Conservation (phyloP, 2,888 invertebrate species). For the Alcis repandata region DNA sequence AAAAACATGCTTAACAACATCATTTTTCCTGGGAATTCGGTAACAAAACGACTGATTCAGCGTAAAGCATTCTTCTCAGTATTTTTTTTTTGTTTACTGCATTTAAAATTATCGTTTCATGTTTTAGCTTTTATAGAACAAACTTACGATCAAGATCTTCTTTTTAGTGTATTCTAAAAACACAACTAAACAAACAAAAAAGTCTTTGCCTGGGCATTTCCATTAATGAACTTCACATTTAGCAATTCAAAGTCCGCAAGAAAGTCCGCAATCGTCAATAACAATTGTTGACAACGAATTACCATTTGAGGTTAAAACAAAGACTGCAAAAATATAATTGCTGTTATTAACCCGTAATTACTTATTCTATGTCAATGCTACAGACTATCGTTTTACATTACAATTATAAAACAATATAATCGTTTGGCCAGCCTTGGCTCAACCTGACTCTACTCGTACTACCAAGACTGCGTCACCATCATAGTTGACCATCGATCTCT, state of each 20-base stretch:
- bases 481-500: slow-evolving; percentile 10
- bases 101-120: too few relatives aligned
- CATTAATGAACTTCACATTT: too few relatives aligned
- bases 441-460: background rate
- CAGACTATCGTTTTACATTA: slow-evolving; percentile 4
- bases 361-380: slow-evolving; percentile 7
- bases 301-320: background rate
- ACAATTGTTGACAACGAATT: background rate
- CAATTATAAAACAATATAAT: slow-evolving; percentile 7
- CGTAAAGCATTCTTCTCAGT: background rate
- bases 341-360: background rate
- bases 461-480: slow-evolving; percentile 1
- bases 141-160: too few relatives aligned
- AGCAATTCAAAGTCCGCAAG: too few relatives aligned
- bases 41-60: background rate
- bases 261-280: too few relatives aligned
- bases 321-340: background rate
- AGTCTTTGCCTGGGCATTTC: too few relatives aligned
- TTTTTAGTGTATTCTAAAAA: too few relatives aligned
- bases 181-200: too few relatives aligned
- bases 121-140: too few relatives aligned
- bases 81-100: background rate
- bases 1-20: background rate
- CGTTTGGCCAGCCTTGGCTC: slow-evolving; percentile 15
- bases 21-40: background rate